Conservation (phyloP, 2,888 invertebrate species). For the Automeris io region DNA sequence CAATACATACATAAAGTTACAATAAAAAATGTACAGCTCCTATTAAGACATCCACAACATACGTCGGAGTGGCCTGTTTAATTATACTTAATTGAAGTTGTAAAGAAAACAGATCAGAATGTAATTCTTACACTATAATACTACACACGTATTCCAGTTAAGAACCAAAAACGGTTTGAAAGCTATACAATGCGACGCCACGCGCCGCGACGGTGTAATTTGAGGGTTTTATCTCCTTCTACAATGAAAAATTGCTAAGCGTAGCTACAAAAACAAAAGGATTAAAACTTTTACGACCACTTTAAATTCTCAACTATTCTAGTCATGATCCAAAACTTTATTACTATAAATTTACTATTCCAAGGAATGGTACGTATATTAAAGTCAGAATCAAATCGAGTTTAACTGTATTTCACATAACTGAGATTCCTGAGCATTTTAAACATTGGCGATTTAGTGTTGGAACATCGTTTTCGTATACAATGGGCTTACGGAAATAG, state of each 20-base stretch:
- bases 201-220: constrained; percentile 8
- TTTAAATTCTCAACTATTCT: constrained; percentile 12
- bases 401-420: constrained; percentile 24
- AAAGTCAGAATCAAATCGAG: constrained; percentile 26
- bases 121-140: too few species aligned
- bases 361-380: constrained; percentile 10
- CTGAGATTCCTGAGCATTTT: constrained; percentile 14
- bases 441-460: background rate
- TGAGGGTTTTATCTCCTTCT: constrained; percentile 15
- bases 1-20: too few species aligned
- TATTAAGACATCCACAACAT: too few species aligned
- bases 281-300: constrained; percentile 20
- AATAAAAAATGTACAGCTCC: too few species aligned
- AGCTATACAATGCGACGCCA: too few species aligned
- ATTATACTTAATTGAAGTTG: too few species aligned
- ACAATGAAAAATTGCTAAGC: constrained; percentile 14
- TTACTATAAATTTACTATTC: constrained; percentile 8
- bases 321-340: constrained; percentile 18
- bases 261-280: constrained; percentile 17
- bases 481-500: background rate
- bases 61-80: too few species aligned
- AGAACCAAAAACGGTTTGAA: too few species aligned
- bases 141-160: too few species aligned
- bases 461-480: constrained; percentile 4
- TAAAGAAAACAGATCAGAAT: too few species aligned